Conservation (phyloP, 2,888 invertebrate species). For the Julus scanicus region DNA sequence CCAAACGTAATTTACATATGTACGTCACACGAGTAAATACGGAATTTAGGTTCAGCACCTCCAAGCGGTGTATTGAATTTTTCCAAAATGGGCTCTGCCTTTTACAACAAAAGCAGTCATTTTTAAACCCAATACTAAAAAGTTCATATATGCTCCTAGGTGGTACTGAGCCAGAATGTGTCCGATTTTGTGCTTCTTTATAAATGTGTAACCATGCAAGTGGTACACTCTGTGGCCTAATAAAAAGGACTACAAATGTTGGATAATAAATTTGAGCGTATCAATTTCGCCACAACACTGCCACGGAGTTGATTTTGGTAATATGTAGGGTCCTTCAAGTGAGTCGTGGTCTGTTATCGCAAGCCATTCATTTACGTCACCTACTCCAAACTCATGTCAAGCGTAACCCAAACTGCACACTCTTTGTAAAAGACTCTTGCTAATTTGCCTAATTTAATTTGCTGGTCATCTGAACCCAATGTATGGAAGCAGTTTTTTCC, state of each 20-base stretch:
- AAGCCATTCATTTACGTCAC: constrained; percentile 38
- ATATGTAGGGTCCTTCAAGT: not conserved
- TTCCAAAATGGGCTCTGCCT: no score
- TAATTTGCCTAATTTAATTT: constrained; percentile 54
- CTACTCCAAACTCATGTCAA: constrained; percentile 50
- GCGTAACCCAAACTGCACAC: constrained; percentile 47
- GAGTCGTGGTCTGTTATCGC: constrained; percentile 43
- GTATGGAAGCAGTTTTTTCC: constrained; percentile 50
- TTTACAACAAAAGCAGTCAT: no score
- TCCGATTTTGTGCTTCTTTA: not conserved
- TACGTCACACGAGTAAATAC: no score
- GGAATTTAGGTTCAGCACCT: no score
- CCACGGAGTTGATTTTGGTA: constrained; percentile 23
- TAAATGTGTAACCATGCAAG: not conserved
- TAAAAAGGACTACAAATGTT: not conserved
- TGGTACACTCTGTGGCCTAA: not conserved
- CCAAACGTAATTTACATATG: no score
- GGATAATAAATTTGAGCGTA: not conserved
- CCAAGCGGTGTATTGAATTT: no score
- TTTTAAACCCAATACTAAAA: no score
- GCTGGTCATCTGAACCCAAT: constrained; percentile 54
- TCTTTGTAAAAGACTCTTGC: constrained; percentile 46
- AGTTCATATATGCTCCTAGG: no score
- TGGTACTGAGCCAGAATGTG: not conserved
- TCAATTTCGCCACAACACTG: constrained; percentile 34